These are phyloP conservation scores for Cantharis flavilabris DNA, from an alignment of 2,888 invertebrate genomes.

Conservation along the genomic window DNA sequence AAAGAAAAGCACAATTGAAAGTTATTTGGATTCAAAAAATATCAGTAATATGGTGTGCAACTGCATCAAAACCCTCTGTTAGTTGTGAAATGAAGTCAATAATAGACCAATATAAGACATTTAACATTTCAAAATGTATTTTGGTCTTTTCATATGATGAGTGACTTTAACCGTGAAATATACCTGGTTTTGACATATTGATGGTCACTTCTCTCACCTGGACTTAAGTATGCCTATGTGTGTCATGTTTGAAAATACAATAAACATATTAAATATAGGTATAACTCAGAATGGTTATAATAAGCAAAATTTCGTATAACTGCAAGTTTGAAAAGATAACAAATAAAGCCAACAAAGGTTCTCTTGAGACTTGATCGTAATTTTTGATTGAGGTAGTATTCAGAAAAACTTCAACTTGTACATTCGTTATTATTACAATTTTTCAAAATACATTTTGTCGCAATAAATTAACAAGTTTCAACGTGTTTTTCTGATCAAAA, in stretches of 20 bases:
- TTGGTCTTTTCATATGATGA: constrained; percentile 18
- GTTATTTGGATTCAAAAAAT: neutral
- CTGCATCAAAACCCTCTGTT: constrained; percentile 12
- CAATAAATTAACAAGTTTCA: no score
- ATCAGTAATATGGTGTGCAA: neutral
- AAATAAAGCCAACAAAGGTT: neutral
- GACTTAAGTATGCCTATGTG: constrained; percentile 4
- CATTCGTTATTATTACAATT: no score
- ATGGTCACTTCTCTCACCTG: constrained; percentile 23
- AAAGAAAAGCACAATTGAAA: neutral
- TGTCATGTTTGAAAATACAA: neutral
- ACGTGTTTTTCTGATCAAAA: no score
- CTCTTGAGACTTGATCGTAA: neutral
- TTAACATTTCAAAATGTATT: constrained; percentile 26
- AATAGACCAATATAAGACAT: constrained; percentile 31
- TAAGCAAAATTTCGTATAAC: neutral
- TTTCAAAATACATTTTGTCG: no score
- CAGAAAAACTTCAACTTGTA: no score
- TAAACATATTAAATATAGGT: neutral
- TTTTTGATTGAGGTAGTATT: neutral
- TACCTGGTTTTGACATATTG: constrained; percentile 28
- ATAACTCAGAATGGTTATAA: neutral
- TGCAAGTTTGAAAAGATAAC: neutral
- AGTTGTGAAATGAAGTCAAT: constrained; percentile 33
- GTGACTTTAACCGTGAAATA: constrained; percentile 28